phyloP scores from a whole-genome alignment of 2,797 vertebrate genomes.

The Scarus forsteni region DNA sequence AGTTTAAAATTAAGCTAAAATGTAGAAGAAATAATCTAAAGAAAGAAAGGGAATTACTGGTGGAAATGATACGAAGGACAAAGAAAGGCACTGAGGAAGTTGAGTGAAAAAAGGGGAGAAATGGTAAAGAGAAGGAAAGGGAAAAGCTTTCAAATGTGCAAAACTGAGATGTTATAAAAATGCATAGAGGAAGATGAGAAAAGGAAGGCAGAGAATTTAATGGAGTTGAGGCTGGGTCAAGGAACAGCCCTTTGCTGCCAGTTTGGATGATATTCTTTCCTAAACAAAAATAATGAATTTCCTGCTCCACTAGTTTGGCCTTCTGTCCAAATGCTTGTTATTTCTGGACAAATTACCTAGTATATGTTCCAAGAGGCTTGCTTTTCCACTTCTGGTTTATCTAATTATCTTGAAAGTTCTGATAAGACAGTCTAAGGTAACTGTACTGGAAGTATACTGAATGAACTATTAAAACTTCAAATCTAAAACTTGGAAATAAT shows the following conservation, averaged over 20 bases:
- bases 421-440: background rate
- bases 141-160: no score
- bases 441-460: constrained; percentile 2
- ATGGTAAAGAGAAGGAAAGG: background rate
- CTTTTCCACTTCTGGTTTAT: constrained; percentile 1
- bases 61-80: no score
- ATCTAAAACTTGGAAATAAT: constrained; percentile 27
- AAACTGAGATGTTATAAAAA: background rate
- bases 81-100: no score
- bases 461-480: constrained; percentile 2
- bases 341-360: constrained; percentile 26
- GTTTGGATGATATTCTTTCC: constrained; percentile 13
- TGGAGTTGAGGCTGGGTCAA: constrained; percentile 1
- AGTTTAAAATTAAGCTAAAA: no score
- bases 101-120: background rate
- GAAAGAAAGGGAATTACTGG: no score
- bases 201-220: background rate
- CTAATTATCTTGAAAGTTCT: constrained; percentile 21
- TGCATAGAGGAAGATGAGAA: background rate
- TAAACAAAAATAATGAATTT: constrained; percentile 34
- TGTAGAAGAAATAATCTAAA: no score
- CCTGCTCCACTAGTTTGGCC: constrained; percentile 28
- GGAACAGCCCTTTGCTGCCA: constrained; percentile 11
- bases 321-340: constrained; percentile 13
- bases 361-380: constrained; percentile 22